A percentile compares a stretch with the other conserved stretches of the same genome.
phyloP scores from a whole-genome alignment of 2,888 invertebrate genomes.

The Erannis defoliaria region DNA sequence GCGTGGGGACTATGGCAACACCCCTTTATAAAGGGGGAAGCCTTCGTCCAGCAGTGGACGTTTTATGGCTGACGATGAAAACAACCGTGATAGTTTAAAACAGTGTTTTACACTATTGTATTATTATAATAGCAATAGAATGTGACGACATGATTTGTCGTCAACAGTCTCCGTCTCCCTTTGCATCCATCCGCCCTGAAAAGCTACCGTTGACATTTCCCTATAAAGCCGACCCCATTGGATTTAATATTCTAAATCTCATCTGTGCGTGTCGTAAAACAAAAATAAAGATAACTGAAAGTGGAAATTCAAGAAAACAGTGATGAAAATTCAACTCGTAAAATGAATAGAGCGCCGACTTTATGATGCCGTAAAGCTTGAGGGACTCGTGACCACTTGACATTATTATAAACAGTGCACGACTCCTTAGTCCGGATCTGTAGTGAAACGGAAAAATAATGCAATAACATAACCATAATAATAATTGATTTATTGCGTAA shows the following conservation, averaged over 20 bases:
- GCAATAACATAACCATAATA: neutral
- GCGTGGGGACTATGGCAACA: no score
- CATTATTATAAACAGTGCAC: conserved; percentile 24
- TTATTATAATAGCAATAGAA: no score
- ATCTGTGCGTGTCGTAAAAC: conserved; percentile 70
- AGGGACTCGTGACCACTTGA: conserved; percentile 49
- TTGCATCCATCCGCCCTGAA: neutral
- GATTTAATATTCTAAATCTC: conserved; percentile 67
- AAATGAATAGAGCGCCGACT: conserved; percentile 70
- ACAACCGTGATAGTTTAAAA: no score
- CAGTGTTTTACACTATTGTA: no score
- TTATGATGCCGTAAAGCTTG: conserved; percentile 71
- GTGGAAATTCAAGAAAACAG: conserved; percentile 60
- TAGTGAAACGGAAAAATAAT: neutral
- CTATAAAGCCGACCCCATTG: conserved; percentile 46
- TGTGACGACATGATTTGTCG: no score
- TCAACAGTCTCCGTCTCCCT: no score
- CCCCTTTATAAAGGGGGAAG: no score
- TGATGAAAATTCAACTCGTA: conserved; percentile 76
- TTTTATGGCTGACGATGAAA: no score
- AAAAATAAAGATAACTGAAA: conserved; percentile 72
- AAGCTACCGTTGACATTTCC: conserved; percentile 28
- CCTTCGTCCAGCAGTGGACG: no score
- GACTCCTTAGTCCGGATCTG: neutral
- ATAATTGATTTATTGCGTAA: no score